Evolutionary conservation across 1,140 invertebrate species (phyloP).

Genomic region (Zophobas morio): DNA sequence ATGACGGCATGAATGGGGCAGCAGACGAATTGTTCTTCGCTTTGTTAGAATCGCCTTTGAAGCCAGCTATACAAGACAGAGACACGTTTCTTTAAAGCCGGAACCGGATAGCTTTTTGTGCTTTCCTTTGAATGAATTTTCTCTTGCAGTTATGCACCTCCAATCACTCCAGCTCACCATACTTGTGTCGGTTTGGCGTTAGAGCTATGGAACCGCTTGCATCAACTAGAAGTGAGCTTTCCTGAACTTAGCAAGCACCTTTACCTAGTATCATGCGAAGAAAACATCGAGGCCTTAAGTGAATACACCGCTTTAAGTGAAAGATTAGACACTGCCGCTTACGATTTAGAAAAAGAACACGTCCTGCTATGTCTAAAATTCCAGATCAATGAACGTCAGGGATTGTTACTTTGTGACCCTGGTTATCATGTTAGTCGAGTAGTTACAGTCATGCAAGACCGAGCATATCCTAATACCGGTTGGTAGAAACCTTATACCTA

Average conservation of each 20-base stretch:
- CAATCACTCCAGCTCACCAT: constrained; percentile 83
- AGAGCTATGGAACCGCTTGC: constrained; percentile 79
- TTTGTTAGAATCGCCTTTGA: no score
- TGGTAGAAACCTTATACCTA: constrained; percentile 53
- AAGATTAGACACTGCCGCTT: constrained; percentile 72
- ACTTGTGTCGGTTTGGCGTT: constrained; percentile 91
- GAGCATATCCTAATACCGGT: constrained; percentile 88
- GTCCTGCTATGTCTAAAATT: constrained; percentile 87
- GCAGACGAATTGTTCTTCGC: no score
- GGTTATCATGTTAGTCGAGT: constrained; percentile 91
- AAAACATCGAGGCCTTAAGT: constrained; percentile 80
- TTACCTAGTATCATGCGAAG: constrained; percentile 90
- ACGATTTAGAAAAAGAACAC: constrained; percentile 89
- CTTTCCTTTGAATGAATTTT: not conserved
- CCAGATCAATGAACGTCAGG: constrained; percentile 78
- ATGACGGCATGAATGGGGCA: no score
- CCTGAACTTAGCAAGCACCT: constrained; percentile 77
- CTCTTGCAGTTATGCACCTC: constrained; percentile 72
- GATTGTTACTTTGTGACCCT: constrained; percentile 87
- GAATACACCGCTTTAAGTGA: constrained; percentile 76
- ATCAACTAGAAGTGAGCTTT: constrained; percentile 72
- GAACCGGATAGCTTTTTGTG: no score
- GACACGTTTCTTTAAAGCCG: no score
- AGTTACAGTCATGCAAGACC: constrained; percentile 89
- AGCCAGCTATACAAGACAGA: no score